Percentiles rank a stretch among this genome's conserved stretches.
Conservation (phyloP, 1,140 invertebrate genomes). For the Meloidogyne hapla region DNA sequence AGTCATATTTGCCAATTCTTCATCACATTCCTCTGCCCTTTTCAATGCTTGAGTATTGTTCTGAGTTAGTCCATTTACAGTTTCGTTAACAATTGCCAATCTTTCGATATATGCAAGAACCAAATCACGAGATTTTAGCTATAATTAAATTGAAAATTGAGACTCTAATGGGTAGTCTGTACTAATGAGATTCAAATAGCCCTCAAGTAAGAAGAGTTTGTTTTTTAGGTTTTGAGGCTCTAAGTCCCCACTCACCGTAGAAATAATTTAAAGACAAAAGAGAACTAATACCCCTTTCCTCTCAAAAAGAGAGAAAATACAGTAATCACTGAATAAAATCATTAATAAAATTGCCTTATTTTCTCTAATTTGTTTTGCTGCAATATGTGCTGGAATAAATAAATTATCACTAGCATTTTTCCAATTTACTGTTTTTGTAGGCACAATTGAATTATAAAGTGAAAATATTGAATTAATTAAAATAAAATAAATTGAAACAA, state of each 20-base stretch:
- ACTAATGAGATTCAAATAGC: too few relatives aligned
- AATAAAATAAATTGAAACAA: slow-evolving; percentile 33
- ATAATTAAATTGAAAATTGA: background rate
- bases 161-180: too few relatives aligned
- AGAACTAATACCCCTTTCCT: too few relatives aligned
- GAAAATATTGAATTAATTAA: slow-evolving; percentile 27
- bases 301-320: too few relatives aligned
- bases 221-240: too few relatives aligned
- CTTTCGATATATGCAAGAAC: slow-evolving; percentile 51
- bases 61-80: slow-evolving; percentile 53
- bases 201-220: too few relatives aligned
- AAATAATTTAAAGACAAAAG: too few relatives aligned
- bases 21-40: slow-evolving; percentile 43
- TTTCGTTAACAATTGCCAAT: slow-evolving; percentile 49
- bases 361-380: slow-evolving; percentile 48
- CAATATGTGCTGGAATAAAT: slow-evolving; percentile 47
- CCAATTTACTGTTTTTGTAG: slow-evolving; percentile 17
- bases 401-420: slow-evolving; percentile 35
- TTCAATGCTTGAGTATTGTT: slow-evolving; percentile 53
- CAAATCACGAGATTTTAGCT: slow-evolving; percentile 33
- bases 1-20: slow-evolving; percentile 34
- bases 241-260: too few relatives aligned
- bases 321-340: slow-evolving; percentile 20
- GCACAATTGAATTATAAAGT: slow-evolving; percentile 6
- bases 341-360: slow-evolving; percentile 28